These are phyloP conservation scores for Zaprionus capensis DNA, from an alignment of 1,140 invertebrate species.

Conservation along the genomic window DNA sequence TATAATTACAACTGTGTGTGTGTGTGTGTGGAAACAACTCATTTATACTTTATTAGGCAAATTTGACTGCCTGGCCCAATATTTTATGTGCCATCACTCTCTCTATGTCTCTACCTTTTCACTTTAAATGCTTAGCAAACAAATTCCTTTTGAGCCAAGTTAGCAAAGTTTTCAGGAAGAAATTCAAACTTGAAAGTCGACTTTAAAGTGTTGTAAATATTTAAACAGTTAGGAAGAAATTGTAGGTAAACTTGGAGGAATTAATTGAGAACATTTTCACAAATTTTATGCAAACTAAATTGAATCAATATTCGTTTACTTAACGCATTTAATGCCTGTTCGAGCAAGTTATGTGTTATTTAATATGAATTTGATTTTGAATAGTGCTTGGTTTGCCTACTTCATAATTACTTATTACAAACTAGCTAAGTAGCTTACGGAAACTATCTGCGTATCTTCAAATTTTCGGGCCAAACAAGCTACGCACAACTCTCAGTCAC, in stretches of 20 bases:
- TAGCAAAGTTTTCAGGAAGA: neutral
- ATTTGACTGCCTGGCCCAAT: slow-evolving; percentile 11
- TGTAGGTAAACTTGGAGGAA: neutral
- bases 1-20: slow-evolving; percentile 50
- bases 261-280: neutral
- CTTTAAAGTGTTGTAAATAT: neutral
- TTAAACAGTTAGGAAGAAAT: neutral
- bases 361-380: neutral
- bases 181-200: neutral
- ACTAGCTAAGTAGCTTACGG: slow-evolving; percentile 26
- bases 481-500: slow-evolving; percentile 17
- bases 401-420: neutral
- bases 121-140: slow-evolving; percentile 15
- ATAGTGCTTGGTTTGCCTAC: neutral
- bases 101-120: neutral
- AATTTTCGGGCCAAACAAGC: slow-evolving; percentile 6
- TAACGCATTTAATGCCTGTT: neutral
- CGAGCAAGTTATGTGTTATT: neutral
- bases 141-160: slow-evolving; percentile 1
- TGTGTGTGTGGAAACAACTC: slow-evolving; percentile 4
- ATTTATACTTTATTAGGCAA: slow-evolving; percentile 40
- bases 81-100: slow-evolving; percentile 13
- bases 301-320: neutral
- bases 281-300: neutral
- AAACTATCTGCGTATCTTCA: slow-evolving; percentile 14